Evolutionary conservation across 2,797 vertebrate species (phyloP).

Genomic region (Xerus rutilus): DNA sequence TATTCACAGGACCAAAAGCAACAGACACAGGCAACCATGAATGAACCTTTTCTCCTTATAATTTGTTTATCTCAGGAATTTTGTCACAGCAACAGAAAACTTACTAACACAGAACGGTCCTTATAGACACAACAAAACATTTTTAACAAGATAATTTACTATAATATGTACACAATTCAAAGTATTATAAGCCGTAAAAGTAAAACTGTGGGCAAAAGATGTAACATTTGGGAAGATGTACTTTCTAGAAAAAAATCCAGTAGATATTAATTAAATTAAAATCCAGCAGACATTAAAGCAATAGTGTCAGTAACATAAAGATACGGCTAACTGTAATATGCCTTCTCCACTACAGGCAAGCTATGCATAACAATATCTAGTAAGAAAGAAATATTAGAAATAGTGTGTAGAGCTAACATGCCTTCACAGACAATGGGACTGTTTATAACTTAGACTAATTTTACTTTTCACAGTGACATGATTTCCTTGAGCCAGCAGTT

Average conservation of each 20-base stretch:
- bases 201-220: background rate
- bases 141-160: background rate
- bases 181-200: background rate
- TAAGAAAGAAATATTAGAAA: background rate
- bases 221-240: background rate
- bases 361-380: background rate
- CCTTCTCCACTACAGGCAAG: background rate
- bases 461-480: background rate
- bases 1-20: background rate
- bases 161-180: constrained; percentile 23
- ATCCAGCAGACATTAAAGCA: background rate
- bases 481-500: background rate
- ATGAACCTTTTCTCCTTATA: background rate
- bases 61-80: background rate
- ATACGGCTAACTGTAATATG: background rate
- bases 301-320: background rate
- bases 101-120: background rate
- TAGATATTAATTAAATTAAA: background rate
- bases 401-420: background rate
- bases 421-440: background rate
- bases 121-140: background rate
- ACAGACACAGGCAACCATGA: background rate
- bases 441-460: background rate
- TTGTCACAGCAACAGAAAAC: background rate
- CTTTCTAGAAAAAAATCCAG: background rate